Evolutionary conservation across 2,113 vertebrate genomes (phyloP), one percentile per base, ranked within the genome.

Genomic region (Xenopus tropicalis): DNA sequence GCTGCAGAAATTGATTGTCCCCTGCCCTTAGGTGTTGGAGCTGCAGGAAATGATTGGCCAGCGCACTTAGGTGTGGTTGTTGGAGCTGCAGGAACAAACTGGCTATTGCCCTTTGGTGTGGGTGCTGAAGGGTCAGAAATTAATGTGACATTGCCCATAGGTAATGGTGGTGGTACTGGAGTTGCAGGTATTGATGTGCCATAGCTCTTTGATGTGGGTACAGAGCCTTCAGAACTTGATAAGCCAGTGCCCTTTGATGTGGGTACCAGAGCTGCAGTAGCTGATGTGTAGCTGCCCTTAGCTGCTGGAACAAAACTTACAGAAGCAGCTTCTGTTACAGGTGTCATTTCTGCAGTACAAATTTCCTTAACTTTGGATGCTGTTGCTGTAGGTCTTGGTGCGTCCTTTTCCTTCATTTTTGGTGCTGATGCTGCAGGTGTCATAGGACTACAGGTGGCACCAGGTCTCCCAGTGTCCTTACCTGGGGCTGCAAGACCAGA

Each of bases 1-100:
- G 25, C 67, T 69, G 25, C 23, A 42, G 58, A 29, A 20, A n/a
- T 69, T 61, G 66, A 56, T 63, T 46, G n/a, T 1, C 29, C 43
- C 10, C 19, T 44, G 17, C 54, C 59, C 17, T 56, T 76, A 10
- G 17, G 42, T 62, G 24, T 20, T 54, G 58, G 57, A 51, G 52
- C 48, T 69, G 58, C 21, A 69, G 58, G 52, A 21, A 20, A 63
- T 21, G 73, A 29, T 56, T 7, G 7, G 20, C 61, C 29, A n/a
- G n/a, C 54, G 21, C 20, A 24, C 21, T 62, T 69, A 17, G 19
- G 23, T 69, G n/a, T 20, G 9, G 37, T 24, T 61, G 61, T 37
- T 12, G 44, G 43, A 11, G 43, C 58, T 52, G 16, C 20, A 42
- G 58, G 10, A 16, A 12, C 46, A n/a, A n/a, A n/a, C 4, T n/a